phyloP scores from a whole-genome alignment of 2,113 vertebrate genomes.

The Ammodytes marinus region DNA sequence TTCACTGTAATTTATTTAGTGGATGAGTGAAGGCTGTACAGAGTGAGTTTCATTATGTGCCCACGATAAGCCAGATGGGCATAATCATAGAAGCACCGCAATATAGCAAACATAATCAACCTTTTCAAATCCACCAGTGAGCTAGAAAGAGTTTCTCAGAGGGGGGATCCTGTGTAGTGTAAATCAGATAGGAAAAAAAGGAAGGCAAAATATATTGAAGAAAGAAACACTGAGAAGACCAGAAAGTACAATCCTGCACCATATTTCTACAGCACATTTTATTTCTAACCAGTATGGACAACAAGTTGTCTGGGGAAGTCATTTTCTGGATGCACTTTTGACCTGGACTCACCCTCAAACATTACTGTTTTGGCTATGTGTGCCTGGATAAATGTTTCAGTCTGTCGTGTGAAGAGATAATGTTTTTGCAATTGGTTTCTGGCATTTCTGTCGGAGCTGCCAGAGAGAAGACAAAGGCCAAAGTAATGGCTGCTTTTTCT shows the following conservation, averaged over 20 bases:
- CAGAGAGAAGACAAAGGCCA: neutral
- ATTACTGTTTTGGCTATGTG: neutral
- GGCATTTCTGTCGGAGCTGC: neutral
- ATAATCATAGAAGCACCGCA: constrained; percentile 47
- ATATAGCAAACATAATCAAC: constrained; percentile 63
- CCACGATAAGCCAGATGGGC: constrained; percentile 51
- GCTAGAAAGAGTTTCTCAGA: constrained; percentile 55
- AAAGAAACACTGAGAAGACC: neutral
- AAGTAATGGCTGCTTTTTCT: neutral
- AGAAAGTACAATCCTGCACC: neutral
- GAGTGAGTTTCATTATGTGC: constrained; percentile 54
- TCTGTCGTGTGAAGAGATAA: neutral
- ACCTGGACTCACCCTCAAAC: neutral
- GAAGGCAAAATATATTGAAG: neutral
- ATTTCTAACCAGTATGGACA: neutral
- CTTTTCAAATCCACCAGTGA: constrained; percentile 67
- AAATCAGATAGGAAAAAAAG: constrained; percentile 10
- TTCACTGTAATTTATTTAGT: constrained; percentile 57
- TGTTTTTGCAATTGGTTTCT: constrained; percentile 1
- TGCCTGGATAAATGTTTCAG: neutral
- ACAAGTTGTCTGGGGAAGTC: neutral
- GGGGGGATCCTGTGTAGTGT: constrained; percentile 2
- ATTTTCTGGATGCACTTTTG: neutral
- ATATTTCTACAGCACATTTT: neutral
- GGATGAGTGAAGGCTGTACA: constrained; percentile 49